A percentile compares a stretch with the other conserved stretches of the same genome.
Conservation (phyloP, 2,888 invertebrate species). For the Temnothorax unifasciatus region DNA sequence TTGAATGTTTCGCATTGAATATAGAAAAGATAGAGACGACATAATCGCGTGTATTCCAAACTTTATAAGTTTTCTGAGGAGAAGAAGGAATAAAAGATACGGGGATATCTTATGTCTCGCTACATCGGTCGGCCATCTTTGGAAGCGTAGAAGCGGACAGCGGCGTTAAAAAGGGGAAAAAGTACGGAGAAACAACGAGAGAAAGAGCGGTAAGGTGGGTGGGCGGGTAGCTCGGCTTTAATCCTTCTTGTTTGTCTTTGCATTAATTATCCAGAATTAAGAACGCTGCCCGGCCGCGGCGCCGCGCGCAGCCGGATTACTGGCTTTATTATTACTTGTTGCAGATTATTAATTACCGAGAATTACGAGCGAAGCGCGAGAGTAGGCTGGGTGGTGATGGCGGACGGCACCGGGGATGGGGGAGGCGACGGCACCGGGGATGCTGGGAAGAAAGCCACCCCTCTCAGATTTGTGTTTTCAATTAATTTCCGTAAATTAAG, state of each 20-base stretch:
- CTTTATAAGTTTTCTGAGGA: background rate
- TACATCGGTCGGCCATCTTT: slow-evolving; percentile 53
- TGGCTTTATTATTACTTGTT: slow-evolving; percentile 86
- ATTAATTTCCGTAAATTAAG: slow-evolving; percentile 84
- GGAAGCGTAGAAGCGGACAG: slow-evolving; percentile 40
- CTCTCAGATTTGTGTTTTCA: slow-evolving; percentile 82
- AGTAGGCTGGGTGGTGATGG: slow-evolving; percentile 53
- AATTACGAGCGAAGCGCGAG: slow-evolving; percentile 77
- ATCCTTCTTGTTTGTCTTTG: slow-evolving; percentile 85
- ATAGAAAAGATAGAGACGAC: background rate
- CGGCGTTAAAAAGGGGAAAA: slow-evolving; percentile 51
- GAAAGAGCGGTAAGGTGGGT: slow-evolving; percentile 65
- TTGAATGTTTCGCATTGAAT: slow-evolving; percentile 2
- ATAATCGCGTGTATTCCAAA: background rate
- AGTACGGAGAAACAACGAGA: slow-evolving; percentile 66
- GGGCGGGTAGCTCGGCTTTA: slow-evolving; percentile 71
- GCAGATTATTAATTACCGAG: slow-evolving; percentile 86
- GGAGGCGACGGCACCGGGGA: slow-evolving; percentile 66
- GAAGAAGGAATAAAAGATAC: background rate
- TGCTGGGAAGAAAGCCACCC: slow-evolving; percentile 75
- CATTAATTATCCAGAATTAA: slow-evolving; percentile 86
- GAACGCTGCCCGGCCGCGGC: slow-evolving; percentile 81
- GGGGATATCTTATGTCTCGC: background rate
- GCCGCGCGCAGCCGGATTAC: slow-evolving; percentile 83
- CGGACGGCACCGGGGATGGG: slow-evolving; percentile 62